Evolutionary conservation across 2,113 vertebrate species (phyloP), one percentile per base, ranked within the genome.

Genomic region (Catharus minimus): DNA sequence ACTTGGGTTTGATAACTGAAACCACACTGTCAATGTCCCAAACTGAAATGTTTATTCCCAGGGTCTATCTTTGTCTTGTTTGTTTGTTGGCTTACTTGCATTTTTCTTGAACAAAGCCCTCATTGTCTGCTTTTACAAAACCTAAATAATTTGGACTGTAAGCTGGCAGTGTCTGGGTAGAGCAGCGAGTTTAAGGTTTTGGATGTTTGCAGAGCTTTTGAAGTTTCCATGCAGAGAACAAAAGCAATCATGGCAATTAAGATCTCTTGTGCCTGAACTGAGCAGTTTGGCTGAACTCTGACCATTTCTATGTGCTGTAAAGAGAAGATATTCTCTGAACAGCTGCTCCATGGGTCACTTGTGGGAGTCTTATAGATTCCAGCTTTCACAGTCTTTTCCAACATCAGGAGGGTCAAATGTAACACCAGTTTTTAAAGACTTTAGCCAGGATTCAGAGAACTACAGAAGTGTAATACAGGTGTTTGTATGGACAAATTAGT

Each of bases 41-140:
- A 2, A 26, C 32, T 69, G 64, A 76, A 90, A 58, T 83, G 80
- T 28, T 95, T 52, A 43, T 81, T 60, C 28, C 68, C 49, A 47
- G 20, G 26, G 15, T 83, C 67, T 92, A 22, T 88, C 56, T 94
- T 88, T 74, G 72, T 77, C 89, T 65, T 89, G 32, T 69, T 86
- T 90, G 57, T 92, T 88, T 76, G 55, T 83, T 88, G 76, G 26
- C 46, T 93, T 77, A 21, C 84, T 93, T 66, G 50, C 47, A 69
- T 88, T 92, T 91, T 83, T 73, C 73, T 74, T 36, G 18, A 83
- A 83, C 80, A 86, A 81, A 88, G 18, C 46, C 77, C 52, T 77
- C 47, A 49, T 81, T 90, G 81, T 88, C 86, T 92, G 60, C 56
- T 88, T 74, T 66, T 68, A 73, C 60, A 73, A 74, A 84, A 80